Conservation (phyloP, 2,888 invertebrate genomes). For the Cerastis leucographa region DNA sequence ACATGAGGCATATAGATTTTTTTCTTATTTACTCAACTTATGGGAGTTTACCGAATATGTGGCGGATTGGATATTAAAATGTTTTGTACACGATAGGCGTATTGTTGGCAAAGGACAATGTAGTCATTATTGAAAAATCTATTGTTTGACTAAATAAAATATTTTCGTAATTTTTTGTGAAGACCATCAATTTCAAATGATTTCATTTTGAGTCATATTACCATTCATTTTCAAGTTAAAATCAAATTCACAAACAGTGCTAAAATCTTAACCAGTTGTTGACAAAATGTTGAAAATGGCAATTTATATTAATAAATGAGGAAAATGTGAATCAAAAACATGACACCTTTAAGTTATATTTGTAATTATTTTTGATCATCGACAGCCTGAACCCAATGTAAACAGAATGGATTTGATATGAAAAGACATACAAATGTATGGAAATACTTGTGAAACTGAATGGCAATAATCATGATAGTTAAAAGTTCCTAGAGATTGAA, state of each 20-base stretch:
- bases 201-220: constrained; percentile 11
- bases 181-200: neutral
- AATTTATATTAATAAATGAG: constrained; percentile 28
- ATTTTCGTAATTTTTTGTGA: neutral
- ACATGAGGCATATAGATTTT: constrained; percentile 78
- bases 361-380: constrained; percentile 29
- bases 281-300: constrained; percentile 25
- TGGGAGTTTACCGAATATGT: constrained; percentile 32
- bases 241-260: neutral
- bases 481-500: constrained; percentile 38
- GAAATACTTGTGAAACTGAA: neutral
- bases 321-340: constrained; percentile 34
- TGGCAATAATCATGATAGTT: constrained; percentile 22
- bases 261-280: constrained; percentile 7
- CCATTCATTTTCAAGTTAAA: neutral
- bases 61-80: neutral
- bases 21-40: constrained; percentile 69
- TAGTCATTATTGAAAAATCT: neutral
- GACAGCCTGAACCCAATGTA: constrained; percentile 17
- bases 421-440: constrained; percentile 1
- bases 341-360: constrained; percentile 20
- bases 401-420: constrained; percentile 22
- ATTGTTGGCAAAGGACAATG: neutral
- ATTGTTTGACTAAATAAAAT: neutral
- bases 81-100: constrained; percentile 40